A percentile compares a stretch with the other conserved stretches of the same genome.
Conservation (phyloP, 2,113 vertebrate genomes). For the Cricetomys ansorgei region DNA sequence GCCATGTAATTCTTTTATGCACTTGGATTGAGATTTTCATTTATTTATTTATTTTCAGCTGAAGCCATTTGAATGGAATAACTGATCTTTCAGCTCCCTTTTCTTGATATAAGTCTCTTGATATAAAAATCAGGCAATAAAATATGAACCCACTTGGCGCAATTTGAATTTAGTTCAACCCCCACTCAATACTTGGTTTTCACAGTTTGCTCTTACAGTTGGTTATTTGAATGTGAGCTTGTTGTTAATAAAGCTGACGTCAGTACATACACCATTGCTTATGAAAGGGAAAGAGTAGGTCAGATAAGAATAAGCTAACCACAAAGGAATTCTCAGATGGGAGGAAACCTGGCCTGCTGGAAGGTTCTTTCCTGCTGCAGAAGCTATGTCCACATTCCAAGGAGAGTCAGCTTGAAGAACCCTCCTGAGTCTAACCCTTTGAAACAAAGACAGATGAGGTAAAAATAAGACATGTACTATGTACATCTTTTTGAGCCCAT, state of each 20-base stretch:
- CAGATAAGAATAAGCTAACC: not conserved
- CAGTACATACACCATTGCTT: not conserved
- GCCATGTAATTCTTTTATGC: not conserved
- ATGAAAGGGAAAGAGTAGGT: not conserved
- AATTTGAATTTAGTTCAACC: not conserved
- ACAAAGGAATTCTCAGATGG: not conserved
- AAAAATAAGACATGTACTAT: not conserved
- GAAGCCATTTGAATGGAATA: not conserved
- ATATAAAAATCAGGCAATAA: not conserved
- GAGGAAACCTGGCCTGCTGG: not conserved
- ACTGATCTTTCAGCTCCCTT: not conserved
- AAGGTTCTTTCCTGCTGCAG: not conserved
- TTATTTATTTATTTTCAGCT: not conserved
- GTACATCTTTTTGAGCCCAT: not conserved
- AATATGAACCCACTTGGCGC: not conserved
- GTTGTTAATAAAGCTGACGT: not conserved
- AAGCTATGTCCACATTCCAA: not conserved
- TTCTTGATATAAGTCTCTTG: not conserved
- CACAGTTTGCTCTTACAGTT: not conserved
- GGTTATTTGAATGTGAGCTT: not conserved
- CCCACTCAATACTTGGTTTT: not conserved
- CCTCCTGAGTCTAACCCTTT: not conserved
- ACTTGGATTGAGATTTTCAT: not conserved
- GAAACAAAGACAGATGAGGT: not conserved
- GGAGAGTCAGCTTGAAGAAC: not conserved